phyloP scores from a whole-genome alignment of 92 coral and sea anemone species.

The Siderastrea siderea region DNA sequence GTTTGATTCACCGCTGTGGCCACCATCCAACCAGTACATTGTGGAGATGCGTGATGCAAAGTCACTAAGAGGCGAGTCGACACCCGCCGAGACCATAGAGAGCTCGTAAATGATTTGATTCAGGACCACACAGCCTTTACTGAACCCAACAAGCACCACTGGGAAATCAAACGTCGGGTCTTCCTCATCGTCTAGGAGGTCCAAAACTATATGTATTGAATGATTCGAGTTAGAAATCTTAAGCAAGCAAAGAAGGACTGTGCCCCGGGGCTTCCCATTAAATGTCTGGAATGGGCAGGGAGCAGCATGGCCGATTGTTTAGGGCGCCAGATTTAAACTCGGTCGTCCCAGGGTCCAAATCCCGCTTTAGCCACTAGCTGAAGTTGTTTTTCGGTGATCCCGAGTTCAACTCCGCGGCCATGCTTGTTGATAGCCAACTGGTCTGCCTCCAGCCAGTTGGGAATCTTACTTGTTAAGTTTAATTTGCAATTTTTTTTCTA shows the following conservation, averaged over 20 bases:
- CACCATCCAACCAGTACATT: constrained; percentile 99
- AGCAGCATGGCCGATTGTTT: no score
- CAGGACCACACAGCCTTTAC: constrained; percentile 97
- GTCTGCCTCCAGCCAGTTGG: no score
- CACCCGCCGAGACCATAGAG: constrained; percentile 75
- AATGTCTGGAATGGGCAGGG: no score
- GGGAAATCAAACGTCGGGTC: constrained; percentile 95
- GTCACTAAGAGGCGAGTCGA: constrained; percentile 73
- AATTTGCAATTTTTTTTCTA: no score
- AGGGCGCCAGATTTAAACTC: no score
- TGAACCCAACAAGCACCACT: constrained; percentile 92
- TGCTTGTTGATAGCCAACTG: no score
- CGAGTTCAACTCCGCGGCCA: no score
- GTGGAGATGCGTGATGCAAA: constrained; percentile 87
- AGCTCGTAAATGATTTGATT: constrained; percentile 95
- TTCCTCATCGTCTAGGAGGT: constrained; percentile 82
- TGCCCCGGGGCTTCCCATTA: no score
- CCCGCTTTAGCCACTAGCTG: no score
- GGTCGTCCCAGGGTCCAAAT: no score
- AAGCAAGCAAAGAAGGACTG: not conserved
- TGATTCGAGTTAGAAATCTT: not conserved
- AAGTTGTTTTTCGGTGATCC: no score
- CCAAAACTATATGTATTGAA: constrained; percentile 64
- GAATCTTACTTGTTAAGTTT: no score
- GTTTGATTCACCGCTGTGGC: constrained; percentile 97